phyloP scores from a whole-genome alignment of 1,140 invertebrate genomes.

The Drosophila sp. region DNA sequence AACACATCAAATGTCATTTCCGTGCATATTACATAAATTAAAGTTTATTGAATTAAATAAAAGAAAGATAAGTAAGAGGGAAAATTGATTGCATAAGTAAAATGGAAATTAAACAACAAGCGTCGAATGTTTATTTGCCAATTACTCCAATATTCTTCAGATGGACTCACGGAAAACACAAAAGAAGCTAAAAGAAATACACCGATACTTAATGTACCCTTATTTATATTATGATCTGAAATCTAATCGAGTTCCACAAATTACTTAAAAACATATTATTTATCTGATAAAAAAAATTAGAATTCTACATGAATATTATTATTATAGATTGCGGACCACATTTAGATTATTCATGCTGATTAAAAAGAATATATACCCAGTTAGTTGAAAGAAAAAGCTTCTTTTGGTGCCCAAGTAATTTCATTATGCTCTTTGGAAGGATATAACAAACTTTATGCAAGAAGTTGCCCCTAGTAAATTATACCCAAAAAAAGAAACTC shows the following conservation, averaged over 20 bases:
- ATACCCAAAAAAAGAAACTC: constrained; percentile 13
- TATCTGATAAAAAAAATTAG: too few relatives aligned
- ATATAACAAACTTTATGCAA: constrained; percentile 12
- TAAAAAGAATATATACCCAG: too few relatives aligned
- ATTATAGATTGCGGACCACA: too few relatives aligned
- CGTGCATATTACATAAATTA: constrained; percentile 73
- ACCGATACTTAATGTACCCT: neutral
- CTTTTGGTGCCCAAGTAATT: neutral
- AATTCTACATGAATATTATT: too few relatives aligned
- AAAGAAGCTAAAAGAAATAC: constrained; percentile 27
- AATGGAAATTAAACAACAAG: constrained; percentile 44
- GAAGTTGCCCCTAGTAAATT: constrained; percentile 43
- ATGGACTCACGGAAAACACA: constrained; percentile 19
- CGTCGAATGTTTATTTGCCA: constrained; percentile 65
- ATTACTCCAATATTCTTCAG: constrained; percentile 66
- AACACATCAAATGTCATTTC: constrained; percentile 73
- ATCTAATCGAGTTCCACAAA: too few relatives aligned
- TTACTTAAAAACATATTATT: too few relatives aligned
- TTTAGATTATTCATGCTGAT: too few relatives aligned
- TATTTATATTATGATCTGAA: too few relatives aligned
- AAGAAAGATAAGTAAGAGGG: constrained; percentile 23
- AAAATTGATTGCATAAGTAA: constrained; percentile 11
- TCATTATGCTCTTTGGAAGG: neutral
- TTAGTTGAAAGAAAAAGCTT: too few relatives aligned
- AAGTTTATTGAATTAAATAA: constrained; percentile 55